These are phyloP conservation scores for Caenorhabditis doughertyi DNA, from an alignment of 2,888 invertebrate species.

Conservation along the genomic window DNA sequence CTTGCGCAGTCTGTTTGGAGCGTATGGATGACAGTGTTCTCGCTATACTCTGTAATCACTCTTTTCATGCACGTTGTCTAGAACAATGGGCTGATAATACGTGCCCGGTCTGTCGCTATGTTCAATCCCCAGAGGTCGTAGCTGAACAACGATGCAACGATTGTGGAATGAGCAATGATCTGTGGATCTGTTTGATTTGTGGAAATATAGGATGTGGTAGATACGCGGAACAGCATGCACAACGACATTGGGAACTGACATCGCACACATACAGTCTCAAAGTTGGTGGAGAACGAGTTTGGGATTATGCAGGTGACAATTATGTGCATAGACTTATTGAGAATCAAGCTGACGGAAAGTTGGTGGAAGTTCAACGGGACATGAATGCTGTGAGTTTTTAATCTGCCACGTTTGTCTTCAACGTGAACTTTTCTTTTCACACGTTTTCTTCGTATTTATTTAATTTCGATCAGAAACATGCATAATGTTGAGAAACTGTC, in stretches of 20 bases:
- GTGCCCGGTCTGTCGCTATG: slow-evolving; percentile 95
- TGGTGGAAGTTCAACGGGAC: slow-evolving; percentile 86
- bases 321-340: slow-evolving; percentile 96
- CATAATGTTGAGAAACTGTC: neutral
- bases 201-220: slow-evolving; percentile 98
- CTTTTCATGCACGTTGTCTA: slow-evolving; percentile 96
- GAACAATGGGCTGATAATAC: slow-evolving; percentile 95
- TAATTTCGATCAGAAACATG: neutral
- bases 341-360: slow-evolving; percentile 80
- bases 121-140: slow-evolving; percentile 90
- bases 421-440: neutral
- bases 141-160: slow-evolving; percentile 86
- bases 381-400: slow-evolving; percentile 38
- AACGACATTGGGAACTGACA: slow-evolving; percentile 93
- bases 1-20: slow-evolving; percentile 96
- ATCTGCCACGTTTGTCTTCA: neutral
- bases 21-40: slow-evolving; percentile 94
- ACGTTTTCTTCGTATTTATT: neutral
- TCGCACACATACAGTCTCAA: slow-evolving; percentile 97
- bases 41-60: slow-evolving; percentile 98
- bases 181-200: slow-evolving; percentile 99
- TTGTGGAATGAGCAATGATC: slow-evolving; percentile 86
- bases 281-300: slow-evolving; percentile 91
- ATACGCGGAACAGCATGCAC: slow-evolving; percentile 93
- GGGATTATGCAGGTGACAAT: slow-evolving; percentile 99